These are phyloP conservation scores for Porites australiensis DNA, from an alignment of 64 coral and sea anemone species.

Conservation along the genomic window DNA sequence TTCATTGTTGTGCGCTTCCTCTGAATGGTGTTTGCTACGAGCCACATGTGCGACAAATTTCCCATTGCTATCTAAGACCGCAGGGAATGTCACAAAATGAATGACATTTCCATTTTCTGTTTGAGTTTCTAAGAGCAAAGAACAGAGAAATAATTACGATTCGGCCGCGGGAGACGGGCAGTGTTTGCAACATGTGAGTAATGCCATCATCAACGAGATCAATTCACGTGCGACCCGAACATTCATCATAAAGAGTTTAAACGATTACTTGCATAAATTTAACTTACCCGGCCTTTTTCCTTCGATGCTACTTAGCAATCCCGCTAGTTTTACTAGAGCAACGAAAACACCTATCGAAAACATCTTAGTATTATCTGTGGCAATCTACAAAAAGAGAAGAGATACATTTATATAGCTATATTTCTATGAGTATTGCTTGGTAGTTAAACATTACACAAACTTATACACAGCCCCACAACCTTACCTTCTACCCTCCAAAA, in stretches of 20 bases:
- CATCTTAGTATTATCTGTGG: neutral
- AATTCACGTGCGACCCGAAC: slow-evolving; percentile 34
- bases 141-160: slow-evolving; percentile 38
- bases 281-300: neutral
- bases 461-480: neutral
- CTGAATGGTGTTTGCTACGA: neutral
- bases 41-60: slow-evolving; percentile 74
- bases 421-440: neutral
- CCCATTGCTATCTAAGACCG: slow-evolving; percentile 56
- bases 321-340: neutral
- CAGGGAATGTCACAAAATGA: slow-evolving; percentile 42
- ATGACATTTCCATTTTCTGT: neutral
- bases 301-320: neutral
- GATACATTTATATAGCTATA: neutral
- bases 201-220: slow-evolving; percentile 50
- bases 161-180: too few species aligned
- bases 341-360: neutral
- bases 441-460: neutral
- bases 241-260: neutral
- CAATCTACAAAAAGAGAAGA: neutral
- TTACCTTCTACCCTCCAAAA: neutral
- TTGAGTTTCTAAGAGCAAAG: neutral
- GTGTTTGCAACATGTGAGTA: slow-evolving; percentile 8
- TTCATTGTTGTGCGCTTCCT: neutral
- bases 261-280: slow-evolving; percentile 16